These are phyloP conservation scores for Drosophila punjabiensis DNA, from an alignment of 1,140 invertebrate genomes.

Conservation along the genomic window DNA sequence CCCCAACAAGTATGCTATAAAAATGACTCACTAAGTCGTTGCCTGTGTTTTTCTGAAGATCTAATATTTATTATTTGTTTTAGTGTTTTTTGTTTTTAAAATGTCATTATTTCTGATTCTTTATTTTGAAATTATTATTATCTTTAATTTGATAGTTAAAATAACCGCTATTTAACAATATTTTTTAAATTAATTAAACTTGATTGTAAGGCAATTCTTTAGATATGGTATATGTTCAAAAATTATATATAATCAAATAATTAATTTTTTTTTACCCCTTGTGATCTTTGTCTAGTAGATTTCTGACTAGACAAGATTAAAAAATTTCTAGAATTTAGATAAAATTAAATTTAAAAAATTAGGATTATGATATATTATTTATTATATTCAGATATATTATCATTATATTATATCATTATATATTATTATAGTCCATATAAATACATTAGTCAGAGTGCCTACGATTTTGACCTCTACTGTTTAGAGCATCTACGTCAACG, in stretches of 20 bases:
- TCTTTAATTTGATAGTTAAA: not conserved
- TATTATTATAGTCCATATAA: too few relatives aligned
- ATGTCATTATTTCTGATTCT: accelerated
- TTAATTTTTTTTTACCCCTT: too few relatives aligned
- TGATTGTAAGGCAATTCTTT: not conserved
- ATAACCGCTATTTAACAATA: not conserved
- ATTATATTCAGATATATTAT: not conserved
- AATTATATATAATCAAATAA: too few relatives aligned
- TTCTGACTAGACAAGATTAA: too few relatives aligned
- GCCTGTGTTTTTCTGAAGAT: not conserved
- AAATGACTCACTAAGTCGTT: not conserved
- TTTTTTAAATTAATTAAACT: not conserved
- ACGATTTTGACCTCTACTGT: not conserved
- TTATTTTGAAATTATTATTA: not conserved
- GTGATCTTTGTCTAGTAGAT: too few relatives aligned
- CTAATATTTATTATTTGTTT: not conserved
- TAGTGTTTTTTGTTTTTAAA: too few relatives aligned
- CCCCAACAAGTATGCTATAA: not conserved
- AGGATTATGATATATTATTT: not conserved
- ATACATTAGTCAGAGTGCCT: not conserved
- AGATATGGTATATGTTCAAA: too few relatives aligned
- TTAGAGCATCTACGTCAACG: conserved; percentile 55
- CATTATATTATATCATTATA: too few relatives aligned
- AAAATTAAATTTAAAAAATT: not conserved
- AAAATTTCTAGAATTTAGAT: not conserved